These are phyloP conservation scores for Dinomys branickii DNA, from an alignment of 2,113 vertebrate genomes.

Conservation along the genomic window DNA sequence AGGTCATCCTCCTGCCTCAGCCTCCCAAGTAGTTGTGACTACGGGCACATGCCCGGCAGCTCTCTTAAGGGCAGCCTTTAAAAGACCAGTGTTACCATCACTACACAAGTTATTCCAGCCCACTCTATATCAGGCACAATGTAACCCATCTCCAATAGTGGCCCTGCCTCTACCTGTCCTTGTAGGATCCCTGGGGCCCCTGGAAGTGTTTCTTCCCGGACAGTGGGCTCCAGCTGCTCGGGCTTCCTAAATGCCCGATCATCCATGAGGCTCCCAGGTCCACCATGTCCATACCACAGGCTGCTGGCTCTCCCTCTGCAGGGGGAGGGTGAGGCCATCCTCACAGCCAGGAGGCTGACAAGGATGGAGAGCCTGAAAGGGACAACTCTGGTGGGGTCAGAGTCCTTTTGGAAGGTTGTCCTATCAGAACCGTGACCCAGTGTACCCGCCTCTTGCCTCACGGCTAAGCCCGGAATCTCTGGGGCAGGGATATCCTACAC, in stretches of 20 bases:
- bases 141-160: not conserved
- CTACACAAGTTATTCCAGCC: accelerated
- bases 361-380: not conserved
- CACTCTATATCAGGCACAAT: not conserved
- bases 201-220: not conserved
- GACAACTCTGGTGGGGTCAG: not conserved
- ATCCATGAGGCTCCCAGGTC: too few species aligned
- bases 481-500: accelerated
- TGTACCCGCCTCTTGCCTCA: not conserved
- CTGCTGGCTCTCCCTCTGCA: not conserved
- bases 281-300: too few species aligned
- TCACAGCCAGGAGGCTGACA: not conserved
- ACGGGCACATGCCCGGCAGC: not conserved
- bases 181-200: not conserved
- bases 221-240: not conserved
- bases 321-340: not conserved
- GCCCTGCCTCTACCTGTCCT: not conserved
- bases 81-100: not conserved
- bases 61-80: not conserved
- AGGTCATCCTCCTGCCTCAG: not conserved
- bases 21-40: not conserved
- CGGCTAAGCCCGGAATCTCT: not conserved
- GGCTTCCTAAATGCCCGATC: not conserved
- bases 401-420: not conserved
- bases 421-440: not conserved